A percentile compares a stretch with the other conserved stretches of the same genome.
phyloP scores from a whole-genome alignment of 2,888 invertebrate species.

The Cordylochernes scorpioides region DNA sequence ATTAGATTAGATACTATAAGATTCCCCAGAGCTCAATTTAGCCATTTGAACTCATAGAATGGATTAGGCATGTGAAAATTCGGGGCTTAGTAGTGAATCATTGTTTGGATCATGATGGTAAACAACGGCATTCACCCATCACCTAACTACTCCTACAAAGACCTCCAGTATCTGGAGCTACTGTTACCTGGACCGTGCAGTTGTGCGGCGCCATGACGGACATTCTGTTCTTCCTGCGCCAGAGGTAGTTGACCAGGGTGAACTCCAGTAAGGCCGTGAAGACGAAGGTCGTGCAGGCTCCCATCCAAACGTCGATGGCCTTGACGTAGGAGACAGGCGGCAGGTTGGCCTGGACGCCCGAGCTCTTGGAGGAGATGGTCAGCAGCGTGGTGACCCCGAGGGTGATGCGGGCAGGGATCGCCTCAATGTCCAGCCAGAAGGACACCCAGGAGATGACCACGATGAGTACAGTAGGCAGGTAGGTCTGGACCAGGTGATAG shows the following conservation, averaged over 20 bases:
- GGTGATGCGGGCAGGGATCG: constrained; percentile 27
- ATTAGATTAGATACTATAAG: too few relatives aligned
- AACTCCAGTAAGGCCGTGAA: constrained; percentile 26
- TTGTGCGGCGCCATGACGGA: too few relatives aligned
- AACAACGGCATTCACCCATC: too few relatives aligned
- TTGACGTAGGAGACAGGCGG: constrained; percentile 16
- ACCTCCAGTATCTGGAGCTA: too few relatives aligned
- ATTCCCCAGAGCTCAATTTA: too few relatives aligned
- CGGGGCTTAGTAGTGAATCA: too few relatives aligned
- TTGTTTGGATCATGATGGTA: too few relatives aligned
- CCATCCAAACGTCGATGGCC: constrained; percentile 19
- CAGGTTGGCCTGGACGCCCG: constrained; percentile 13
- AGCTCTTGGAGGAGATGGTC: constrained; percentile 24
- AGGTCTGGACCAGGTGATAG: constrained; percentile 30
- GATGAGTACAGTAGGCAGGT: constrained; percentile 30
- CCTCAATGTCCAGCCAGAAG: constrained; percentile 30
- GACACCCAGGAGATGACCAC: constrained; percentile 31
- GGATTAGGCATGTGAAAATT: too few relatives aligned
- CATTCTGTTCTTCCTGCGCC: too few relatives aligned
- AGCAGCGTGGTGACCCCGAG: constrained; percentile 27
- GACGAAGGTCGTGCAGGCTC: constrained; percentile 22
- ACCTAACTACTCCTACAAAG: too few relatives aligned
- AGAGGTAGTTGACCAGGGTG: constrained; percentile 26
- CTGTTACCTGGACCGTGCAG: too few relatives aligned
- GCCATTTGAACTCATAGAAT: too few relatives aligned